These are phyloP conservation scores for Vandiemenella viatica DNA, from an alignment of 2,888 invertebrate species.

Conservation along the genomic window DNA sequence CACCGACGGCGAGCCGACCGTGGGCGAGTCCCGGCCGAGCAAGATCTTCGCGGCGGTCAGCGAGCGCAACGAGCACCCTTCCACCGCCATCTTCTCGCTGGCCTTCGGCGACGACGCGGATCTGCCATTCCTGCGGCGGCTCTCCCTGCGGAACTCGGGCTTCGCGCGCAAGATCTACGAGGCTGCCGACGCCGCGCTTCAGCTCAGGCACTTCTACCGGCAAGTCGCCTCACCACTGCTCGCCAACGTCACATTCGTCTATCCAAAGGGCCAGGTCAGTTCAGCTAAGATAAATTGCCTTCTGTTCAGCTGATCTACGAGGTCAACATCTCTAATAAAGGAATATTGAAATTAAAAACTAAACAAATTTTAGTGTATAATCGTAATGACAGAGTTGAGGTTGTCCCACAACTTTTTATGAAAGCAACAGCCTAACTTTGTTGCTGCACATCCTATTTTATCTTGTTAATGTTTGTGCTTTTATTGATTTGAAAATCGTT, in stretches of 20 bases:
- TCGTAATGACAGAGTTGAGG: no score
- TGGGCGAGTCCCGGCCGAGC: conserved; percentile 36
- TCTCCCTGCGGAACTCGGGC: conserved; percentile 48
- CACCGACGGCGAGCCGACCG: conserved; percentile 50
- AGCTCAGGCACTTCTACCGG: conserved; percentile 48
- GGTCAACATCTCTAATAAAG: no score
- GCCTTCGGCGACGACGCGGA: conserved; percentile 59
- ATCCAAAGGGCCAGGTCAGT: conserved; percentile 32
- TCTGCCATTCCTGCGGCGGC: conserved; percentile 44
- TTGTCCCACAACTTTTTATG: no score
- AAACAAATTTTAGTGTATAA: no score
- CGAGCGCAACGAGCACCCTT: conserved; percentile 1
- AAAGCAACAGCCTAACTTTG: no score
- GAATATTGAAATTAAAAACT: no score
- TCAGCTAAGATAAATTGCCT: no score
- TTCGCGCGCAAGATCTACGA: conserved; percentile 57
- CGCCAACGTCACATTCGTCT: conserved; percentile 46
- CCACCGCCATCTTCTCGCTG: conserved; percentile 43
- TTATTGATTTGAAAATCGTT: no score
- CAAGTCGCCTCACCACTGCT: conserved; percentile 54
- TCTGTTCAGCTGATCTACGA: no score
- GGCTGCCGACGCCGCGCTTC: conserved; percentile 49
- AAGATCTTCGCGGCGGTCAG: conserved; percentile 29
- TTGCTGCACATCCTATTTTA: no score
- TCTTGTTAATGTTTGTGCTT: no score